These are phyloP conservation scores for Equus quagga DNA, from an alignment of 2,113 vertebrate species.

Conservation along the genomic window DNA sequence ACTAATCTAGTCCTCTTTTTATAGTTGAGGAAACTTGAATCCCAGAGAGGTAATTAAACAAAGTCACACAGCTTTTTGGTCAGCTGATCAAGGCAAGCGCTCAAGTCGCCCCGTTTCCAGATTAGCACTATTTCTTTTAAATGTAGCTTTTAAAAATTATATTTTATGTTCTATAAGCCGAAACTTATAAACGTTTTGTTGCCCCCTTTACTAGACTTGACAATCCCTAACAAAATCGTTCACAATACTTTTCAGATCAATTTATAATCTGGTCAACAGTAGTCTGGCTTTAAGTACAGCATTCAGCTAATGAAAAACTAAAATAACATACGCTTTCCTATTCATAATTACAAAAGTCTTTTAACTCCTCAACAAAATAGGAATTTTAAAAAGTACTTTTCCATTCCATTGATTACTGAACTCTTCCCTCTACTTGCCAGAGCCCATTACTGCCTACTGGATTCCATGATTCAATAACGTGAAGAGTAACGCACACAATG, in stretches of 20 bases:
- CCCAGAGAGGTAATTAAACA: background rate
- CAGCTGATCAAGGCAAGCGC: background rate
- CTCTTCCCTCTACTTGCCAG: background rate
- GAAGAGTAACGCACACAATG: background rate
- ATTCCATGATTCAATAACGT: background rate
- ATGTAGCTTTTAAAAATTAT: background rate
- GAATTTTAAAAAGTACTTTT: background rate
- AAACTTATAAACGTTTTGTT: background rate
- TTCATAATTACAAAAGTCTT: background rate
- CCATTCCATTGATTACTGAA: background rate
- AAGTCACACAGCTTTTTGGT: background rate
- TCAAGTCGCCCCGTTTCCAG: background rate
- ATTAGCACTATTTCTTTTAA: slow-evolving; percentile 28
- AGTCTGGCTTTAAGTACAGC: background rate
- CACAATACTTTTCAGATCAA: background rate
- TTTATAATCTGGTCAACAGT: slow-evolving; percentile 4
- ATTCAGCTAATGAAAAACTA: background rate
- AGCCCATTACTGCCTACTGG: background rate
- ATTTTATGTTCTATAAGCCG: background rate
- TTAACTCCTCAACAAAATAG: background rate
- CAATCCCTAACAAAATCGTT: background rate
- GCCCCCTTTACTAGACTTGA: background rate
- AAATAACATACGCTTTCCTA: background rate
- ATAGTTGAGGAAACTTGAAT: background rate
- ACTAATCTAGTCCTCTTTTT: background rate